phyloP scores from a whole-genome alignment of 2,797 vertebrate genomes.

The Siniperca obscura region DNA sequence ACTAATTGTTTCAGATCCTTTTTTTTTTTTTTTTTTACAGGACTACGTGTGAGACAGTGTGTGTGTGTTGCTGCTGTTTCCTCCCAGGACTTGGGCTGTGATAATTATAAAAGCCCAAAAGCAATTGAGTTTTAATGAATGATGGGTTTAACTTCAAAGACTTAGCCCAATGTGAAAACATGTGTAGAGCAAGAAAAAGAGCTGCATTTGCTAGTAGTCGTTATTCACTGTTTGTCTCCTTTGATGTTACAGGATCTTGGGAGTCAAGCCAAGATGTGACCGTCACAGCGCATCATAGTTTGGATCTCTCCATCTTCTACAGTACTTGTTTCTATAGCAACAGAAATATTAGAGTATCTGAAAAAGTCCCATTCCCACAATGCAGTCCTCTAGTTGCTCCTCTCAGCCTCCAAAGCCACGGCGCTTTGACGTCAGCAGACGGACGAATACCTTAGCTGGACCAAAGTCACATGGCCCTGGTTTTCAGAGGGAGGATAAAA shows the following conservation, averaged over 20 bases:
- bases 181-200: constrained; percentile 38
- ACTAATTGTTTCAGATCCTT: not conserved
- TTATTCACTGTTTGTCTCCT: constrained; percentile 74
- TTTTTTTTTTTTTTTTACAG: not conserved
- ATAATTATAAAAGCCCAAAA: constrained; percentile 56
- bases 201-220: constrained; percentile 30
- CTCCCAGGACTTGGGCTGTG: constrained; percentile 33
- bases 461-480: constrained; percentile 73
- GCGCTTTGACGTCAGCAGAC: constrained; percentile 80
- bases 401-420: constrained; percentile 81
- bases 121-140: constrained; percentile 44
- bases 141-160: constrained; percentile 56
- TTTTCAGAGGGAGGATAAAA: constrained; percentile 85
- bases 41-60: not conserved
- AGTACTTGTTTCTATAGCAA: constrained; percentile 79
- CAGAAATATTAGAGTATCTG: constrained; percentile 66
- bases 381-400: constrained; percentile 84
- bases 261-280: constrained; percentile 84
- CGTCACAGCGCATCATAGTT: constrained; percentile 70
- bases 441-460: constrained; percentile 61
- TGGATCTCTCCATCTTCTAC: constrained; percentile 72
- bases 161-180: constrained; percentile 33
- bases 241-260: constrained; percentile 84
- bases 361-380: constrained; percentile 69
- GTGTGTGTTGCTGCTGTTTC: constrained; percentile 25